Conservation (phyloP, 2,113 vertebrate genomes). For the Mesocricetus auratus region DNA sequence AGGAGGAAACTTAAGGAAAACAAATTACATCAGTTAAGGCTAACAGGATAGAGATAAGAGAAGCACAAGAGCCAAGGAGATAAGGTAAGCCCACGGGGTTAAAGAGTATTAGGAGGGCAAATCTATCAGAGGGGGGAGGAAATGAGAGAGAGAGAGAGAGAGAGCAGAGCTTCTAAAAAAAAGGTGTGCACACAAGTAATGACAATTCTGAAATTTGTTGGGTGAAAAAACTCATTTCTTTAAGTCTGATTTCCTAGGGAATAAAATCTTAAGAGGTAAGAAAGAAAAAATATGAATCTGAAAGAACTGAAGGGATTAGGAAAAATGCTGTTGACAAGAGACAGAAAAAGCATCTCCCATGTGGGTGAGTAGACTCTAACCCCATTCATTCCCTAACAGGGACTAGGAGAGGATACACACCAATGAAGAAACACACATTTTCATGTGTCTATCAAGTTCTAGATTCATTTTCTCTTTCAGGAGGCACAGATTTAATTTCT, state of each 20-base stretch:
- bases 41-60: constrained; percentile 80
- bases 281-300: constrained; percentile 47
- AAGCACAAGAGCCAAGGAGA: constrained; percentile 67
- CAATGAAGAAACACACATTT: not conserved
- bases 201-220: constrained; percentile 51
- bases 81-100: constrained; percentile 79
- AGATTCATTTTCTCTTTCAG: not conserved
- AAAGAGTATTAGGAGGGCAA: constrained; percentile 80
- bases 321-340: constrained; percentile 51
- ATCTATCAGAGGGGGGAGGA: constrained; percentile 72
- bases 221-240: constrained; percentile 55
- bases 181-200: constrained; percentile 35
- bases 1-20: constrained; percentile 78
- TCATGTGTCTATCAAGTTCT: not conserved
- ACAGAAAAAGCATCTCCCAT: constrained; percentile 19
- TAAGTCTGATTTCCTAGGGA: not conserved
- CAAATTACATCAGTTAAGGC: constrained; percentile 81
- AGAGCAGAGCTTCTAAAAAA: constrained; percentile 52
- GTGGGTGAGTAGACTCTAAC: not conserved
- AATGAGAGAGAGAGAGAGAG: constrained; percentile 66
- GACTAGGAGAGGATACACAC: not conserved
- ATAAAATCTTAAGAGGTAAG: not conserved
- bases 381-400: not conserved
- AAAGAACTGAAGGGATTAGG: constrained; percentile 23
- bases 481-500: not conserved